These are phyloP conservation scores for Emydura subglobosa DNA, from an alignment of 2,113 vertebrate species.

Conservation along the genomic window DNA sequence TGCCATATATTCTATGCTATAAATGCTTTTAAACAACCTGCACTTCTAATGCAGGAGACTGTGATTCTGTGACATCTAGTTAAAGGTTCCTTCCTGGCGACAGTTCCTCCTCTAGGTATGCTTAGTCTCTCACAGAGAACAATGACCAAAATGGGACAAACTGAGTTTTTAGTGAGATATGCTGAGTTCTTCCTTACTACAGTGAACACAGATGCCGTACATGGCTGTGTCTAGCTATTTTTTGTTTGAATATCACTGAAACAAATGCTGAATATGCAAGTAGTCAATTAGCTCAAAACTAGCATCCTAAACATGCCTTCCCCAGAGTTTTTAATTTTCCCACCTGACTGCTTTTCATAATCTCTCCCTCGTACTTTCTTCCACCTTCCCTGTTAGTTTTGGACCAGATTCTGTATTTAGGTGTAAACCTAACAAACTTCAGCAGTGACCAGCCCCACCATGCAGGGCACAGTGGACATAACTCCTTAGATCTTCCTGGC, in stretches of 20 bases:
- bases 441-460: not conserved
- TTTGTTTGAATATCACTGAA: not conserved
- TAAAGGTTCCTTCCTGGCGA: not conserved
- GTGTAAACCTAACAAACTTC: not conserved
- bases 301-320: not conserved
- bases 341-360: not conserved
- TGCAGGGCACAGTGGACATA: not conserved
- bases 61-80: not conserved
- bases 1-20: not conserved
- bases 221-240: not conserved
- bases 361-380: not conserved
- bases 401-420: not conserved
- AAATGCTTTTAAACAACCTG: not conserved
- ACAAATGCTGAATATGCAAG: not conserved
- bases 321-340: not conserved
- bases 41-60: not conserved
- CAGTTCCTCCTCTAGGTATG: not conserved
- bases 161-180: not conserved
- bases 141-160: not conserved
- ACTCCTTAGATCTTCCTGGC: not conserved
- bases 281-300: not conserved
- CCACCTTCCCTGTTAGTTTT: not conserved
- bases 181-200: not conserved
- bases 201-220: not conserved
- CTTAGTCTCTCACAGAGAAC: not conserved